A percentile compares a stretch with the other conserved stretches of the same genome.
phyloP scores from a whole-genome alignment of 2,888 invertebrate genomes.

The Lacanobia wlatinum region DNA sequence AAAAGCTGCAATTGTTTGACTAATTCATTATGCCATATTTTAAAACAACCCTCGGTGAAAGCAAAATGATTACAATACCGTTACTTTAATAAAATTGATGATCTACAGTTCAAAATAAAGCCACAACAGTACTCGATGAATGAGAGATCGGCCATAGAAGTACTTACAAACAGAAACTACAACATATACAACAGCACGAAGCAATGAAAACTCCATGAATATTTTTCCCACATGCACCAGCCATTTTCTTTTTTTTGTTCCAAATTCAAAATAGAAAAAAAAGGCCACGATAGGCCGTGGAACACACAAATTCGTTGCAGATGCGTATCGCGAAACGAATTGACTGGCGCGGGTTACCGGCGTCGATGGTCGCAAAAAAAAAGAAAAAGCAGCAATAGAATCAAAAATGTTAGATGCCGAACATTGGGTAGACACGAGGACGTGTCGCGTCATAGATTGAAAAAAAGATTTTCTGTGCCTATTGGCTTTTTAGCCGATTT shows the following conservation, averaged over 20 bases:
- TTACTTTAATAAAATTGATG: background rate
- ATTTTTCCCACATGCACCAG: slow-evolving; percentile 50
- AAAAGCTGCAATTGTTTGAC: slow-evolving; percentile 13
- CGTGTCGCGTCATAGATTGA: slow-evolving; percentile 52
- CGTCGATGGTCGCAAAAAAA: slow-evolving; percentile 63
- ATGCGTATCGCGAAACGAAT: slow-evolving; percentile 79
- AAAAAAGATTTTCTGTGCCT: slow-evolving; percentile 20
- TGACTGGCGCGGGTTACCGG: slow-evolving; percentile 76
- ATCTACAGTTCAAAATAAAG: no score
- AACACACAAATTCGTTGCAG: slow-evolving; percentile 73
- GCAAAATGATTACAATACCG: background rate
- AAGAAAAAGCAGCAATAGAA: slow-evolving; percentile 65
- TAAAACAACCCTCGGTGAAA: background rate
- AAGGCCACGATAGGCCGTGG: slow-evolving; percentile 59
- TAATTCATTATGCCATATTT: slow-evolving; percentile 8
- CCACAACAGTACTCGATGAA: background rate
- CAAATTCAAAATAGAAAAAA: slow-evolving; percentile 56
- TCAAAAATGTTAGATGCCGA: slow-evolving; percentile 73
- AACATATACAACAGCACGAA: slow-evolving; percentile 23
- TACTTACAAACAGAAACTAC: slow-evolving; percentile 28
- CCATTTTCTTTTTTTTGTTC: slow-evolving; percentile 25
- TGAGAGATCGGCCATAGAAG: background rate
- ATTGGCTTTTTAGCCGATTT: slow-evolving; percentile 8
- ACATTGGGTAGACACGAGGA: slow-evolving; percentile 62
- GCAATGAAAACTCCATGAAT: slow-evolving; percentile 63